phyloP scores from a whole-genome alignment of 1,140 invertebrate genomes.

The Paraescarpia echinospica region DNA sequence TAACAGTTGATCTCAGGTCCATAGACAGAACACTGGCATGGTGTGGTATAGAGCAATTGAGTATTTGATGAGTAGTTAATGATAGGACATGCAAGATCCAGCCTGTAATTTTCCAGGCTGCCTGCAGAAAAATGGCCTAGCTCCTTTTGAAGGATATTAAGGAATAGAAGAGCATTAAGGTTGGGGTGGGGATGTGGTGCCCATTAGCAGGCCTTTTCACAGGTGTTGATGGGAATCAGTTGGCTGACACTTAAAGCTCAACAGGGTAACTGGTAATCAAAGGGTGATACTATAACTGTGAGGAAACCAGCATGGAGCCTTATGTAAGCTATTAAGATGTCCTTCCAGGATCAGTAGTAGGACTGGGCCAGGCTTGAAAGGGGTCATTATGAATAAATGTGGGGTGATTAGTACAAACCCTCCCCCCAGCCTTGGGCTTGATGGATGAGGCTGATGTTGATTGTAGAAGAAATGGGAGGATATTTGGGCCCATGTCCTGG shows the following conservation, averaged over 20 bases:
- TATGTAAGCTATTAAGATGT: conserved; percentile 6
- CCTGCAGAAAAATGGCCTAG: not conserved
- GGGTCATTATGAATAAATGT: not conserved
- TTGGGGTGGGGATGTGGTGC: not conserved
- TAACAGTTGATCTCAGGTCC: not conserved
- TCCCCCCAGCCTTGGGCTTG: not conserved
- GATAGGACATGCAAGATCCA: not conserved
- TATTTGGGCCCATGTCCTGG: not conserved
- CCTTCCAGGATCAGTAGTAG: not conserved
- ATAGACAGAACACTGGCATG: not conserved
- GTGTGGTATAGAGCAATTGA: not conserved
- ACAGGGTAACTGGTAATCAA: not conserved
- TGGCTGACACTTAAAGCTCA: not conserved
- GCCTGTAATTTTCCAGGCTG: not conserved
- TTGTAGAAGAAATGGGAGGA: not conserved
- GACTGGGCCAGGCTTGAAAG: not conserved
- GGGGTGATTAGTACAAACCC: not conserved
- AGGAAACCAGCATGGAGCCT: not conserved
- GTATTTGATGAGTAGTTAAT: not conserved
- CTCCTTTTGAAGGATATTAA: not conserved
- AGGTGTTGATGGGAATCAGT: not conserved
- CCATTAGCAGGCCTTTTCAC: not conserved
- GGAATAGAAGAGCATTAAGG: not conserved
- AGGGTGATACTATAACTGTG: not conserved
- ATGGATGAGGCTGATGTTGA: not conserved